phyloP scores from a whole-genome alignment of 2,888 invertebrate species.

The Sesamia inferens region DNA sequence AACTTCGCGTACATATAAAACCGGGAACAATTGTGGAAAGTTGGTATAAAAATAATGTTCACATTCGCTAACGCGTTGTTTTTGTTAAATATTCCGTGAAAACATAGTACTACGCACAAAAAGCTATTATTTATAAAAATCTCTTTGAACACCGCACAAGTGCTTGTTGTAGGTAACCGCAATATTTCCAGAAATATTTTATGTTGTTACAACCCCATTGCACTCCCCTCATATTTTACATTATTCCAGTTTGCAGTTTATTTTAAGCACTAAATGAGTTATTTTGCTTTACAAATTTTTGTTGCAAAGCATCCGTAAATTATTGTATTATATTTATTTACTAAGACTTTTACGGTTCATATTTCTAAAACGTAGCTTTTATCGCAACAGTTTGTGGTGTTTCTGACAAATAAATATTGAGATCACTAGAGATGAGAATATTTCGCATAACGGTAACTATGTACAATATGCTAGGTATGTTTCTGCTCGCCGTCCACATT shows the following conservation, averaged over 20 bases:
- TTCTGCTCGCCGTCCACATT: conserved; percentile 13
- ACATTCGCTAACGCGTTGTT: conserved; percentile 56
- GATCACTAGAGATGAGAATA: conserved; percentile 55
- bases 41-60: conserved; percentile 56
- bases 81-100: conserved; percentile 68
- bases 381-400: conserved; percentile 52
- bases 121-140: conserved; percentile 81
- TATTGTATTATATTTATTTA: conserved; percentile 50
- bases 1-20: conserved; percentile 69
- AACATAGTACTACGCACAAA: conserved; percentile 64
- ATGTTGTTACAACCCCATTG: conserved; percentile 77
- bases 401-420: conserved; percentile 54
- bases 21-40: conserved; percentile 61
- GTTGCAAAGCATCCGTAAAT: conserved; percentile 45
- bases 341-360: conserved; percentile 56
- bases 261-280: conserved; percentile 69
- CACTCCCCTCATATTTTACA: conserved; percentile 75
- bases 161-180: conserved; percentile 82
- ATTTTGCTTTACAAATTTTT: conserved; percentile 48
- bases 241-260: conserved; percentile 72
- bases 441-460: conserved; percentile 47
- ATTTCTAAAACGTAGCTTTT: conserved; percentile 55
- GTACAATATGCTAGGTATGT: conserved; percentile 19
- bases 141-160: conserved; percentile 78
- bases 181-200: conserved; percentile 83